Base-by-base conservation (phyloP, 2,888 invertebrate species). In the Sesia apiformis region DNA sequence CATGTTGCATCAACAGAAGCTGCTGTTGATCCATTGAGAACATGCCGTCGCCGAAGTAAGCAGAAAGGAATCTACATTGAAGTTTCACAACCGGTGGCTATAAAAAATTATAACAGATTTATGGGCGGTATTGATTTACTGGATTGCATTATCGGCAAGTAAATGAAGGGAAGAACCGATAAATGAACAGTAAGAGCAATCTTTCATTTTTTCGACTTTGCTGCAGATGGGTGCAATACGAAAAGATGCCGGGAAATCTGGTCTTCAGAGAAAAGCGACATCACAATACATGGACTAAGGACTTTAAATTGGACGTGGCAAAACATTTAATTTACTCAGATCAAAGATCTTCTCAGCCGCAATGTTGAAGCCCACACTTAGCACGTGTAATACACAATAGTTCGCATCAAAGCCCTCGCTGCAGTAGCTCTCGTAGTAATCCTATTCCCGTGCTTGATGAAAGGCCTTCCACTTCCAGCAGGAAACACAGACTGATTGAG, bases 101-200 rank as follows among this genome's bases (percentile, higher is more conserved):
- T 60, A 39, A 59, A 60, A 54, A 56, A 54, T 40, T 59, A 57
- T 56, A 59, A 60, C 43, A 42, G 23, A n/a, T 57, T 49, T 39
- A 63, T 62, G 60, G 63, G 60, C 50, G 63, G 59, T 38, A 60
- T 61, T 46, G 60, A 63, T 54, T 50, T 59, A 7, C 51, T 60
- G 46, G 59, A 58, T 51, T 39, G 57, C 23, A 55, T 59, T 53
- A 63, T 62, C 40, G 57, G 60, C 3, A 59, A 59, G 52, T 63
- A 60, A 53, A 62, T 61, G 59, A 53, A 60, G 4, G 56, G 57
- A 53, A 62, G 62, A 60, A 60, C 61, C 38, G 57, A 57, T 6
- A 64, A 63, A 53, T 63, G 64, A 61, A 64, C 61, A 40, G 53
- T 63, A 2, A 51, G 61, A 52, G 49, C 57, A 54, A 63, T 59